Percentiles rank a stretch among this genome's conserved stretches.
Evolutionary conservation across 37 sponge, comb jelly and placozoan species (phyloP).

Genomic region (Bolinopsis microptera): DNA sequence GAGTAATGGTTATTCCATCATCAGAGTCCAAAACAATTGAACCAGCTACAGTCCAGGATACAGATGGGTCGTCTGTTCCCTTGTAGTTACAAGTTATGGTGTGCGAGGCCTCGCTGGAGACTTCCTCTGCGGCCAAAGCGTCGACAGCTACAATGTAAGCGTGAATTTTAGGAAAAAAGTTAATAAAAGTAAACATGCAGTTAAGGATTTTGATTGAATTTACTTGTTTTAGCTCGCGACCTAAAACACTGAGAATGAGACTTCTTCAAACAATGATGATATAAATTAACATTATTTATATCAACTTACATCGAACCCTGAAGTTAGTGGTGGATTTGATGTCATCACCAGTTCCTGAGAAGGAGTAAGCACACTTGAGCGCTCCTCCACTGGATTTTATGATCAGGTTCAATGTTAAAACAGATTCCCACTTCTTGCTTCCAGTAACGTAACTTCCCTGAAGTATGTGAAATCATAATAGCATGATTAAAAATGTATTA

Average conservation of each 20-base stretch:
- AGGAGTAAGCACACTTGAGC: slow-evolving; percentile 8
- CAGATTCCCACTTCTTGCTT: not conserved
- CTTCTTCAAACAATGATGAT: too few species aligned
- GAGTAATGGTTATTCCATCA: not conserved
- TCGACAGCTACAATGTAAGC: not conserved
- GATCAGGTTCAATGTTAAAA: not conserved
- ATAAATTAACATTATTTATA: too few species aligned
- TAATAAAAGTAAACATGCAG: too few species aligned
- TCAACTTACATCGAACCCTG: not conserved
- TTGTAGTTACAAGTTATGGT: not conserved
- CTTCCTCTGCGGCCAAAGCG: not conserved
- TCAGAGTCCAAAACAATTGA: not conserved
- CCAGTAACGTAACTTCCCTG: not conserved
- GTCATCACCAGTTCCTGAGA: not conserved
- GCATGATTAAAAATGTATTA: too few species aligned
- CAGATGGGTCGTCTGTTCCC: not conserved
- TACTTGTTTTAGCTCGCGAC: too few species aligned
- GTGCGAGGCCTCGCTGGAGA: not conserved
- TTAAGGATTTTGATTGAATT: too few species aligned
- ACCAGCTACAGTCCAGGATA: not conserved
- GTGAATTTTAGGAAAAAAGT: too few species aligned
- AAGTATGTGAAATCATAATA: not conserved
- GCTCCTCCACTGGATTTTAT: not conserved
- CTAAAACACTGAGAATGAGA: too few species aligned
- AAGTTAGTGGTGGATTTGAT: not conserved